Conservation (phyloP, 2,888 invertebrate species). For the Cheiracanthium punctorium region DNA sequence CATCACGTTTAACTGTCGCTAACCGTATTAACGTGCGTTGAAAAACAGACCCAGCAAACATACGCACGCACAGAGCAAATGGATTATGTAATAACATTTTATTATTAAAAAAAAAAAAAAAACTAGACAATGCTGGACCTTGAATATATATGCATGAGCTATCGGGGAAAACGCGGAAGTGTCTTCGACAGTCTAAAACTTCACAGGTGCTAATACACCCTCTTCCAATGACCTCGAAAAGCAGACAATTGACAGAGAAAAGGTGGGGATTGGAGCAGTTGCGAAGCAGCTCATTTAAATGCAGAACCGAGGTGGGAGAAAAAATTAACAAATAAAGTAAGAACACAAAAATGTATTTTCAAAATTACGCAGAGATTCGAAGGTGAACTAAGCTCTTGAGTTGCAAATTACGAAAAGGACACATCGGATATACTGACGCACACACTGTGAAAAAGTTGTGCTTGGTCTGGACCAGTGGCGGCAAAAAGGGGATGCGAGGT, state of each 20-base stretch:
- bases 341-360: too few relatives aligned
- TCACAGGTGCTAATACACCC: conserved; percentile 11
- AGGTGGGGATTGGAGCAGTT: too few relatives aligned
- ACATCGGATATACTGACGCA: too few relatives aligned
- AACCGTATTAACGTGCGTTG: not conserved
- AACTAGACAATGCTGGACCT: conserved; percentile 51
- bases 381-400: too few relatives aligned
- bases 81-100: not conserved
- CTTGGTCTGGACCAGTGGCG: too few relatives aligned
- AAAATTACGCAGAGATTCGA: too few relatives aligned
- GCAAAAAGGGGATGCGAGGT: too few relatives aligned
- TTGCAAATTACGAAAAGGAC: too few relatives aligned
- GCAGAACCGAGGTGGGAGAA: not conserved
- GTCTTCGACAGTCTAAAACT: not conserved
- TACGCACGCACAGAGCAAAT: not conserved
- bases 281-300: not conserved
- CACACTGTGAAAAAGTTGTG: too few relatives aligned
- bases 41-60: not conserved
- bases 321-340: too few relatives aligned
- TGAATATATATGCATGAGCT: conserved; percentile 41
- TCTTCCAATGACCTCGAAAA: not conserved
- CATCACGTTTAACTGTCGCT: not conserved
- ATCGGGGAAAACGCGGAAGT: conserved; percentile 15
- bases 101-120: too few relatives aligned
- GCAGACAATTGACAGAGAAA: not conserved